Base-by-base conservation (phyloP, 2,888 invertebrate species). In the Adela reaumurella region DNA sequence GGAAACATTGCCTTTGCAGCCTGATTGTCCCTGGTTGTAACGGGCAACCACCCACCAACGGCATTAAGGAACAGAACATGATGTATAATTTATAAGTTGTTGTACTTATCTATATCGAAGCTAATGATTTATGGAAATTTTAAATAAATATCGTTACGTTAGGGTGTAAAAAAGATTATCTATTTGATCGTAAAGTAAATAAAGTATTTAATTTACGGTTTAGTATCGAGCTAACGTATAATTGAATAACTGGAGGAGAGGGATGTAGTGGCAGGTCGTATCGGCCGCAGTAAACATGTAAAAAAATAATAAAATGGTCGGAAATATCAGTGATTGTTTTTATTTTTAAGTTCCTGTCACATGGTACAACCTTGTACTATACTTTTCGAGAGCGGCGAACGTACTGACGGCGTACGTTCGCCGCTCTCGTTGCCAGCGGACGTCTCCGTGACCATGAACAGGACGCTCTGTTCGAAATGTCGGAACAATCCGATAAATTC, bases 121-220 rank as follows among this genome's bases (percentile, higher is more conserved):
- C 35, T 14, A 35, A 14, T 35, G 35, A 35, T 35, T 35, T 35
- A 35, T 35, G n/a, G 14, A 35, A 74, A 74, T 49, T n/a, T 52
- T 51, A 74, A 74, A 72, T 65, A 74, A 44, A 49, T 76, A 74
- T 76, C 76, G 77, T 76, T 77, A 76, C 67, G 70, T 71, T 77
- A 78, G 77, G 70, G 57, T 78, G 77, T 78, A 78, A 76, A 77
- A 77, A 77, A 77, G 78, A 78, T 78, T 77, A 74, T 78, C 77
- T 78, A 78, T 78, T 78, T 77, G 74, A 76, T 74, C 74, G 74
- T 77, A 73, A 74, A 49, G 65, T 77, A 76, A 74, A 51, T 51
- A 74, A 74, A 69, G 74, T 74, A 74, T 77, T 35, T 35, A 8
- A 78, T 78, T 76, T 78, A 78, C 76, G 78, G 77, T 78, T 74